phyloP scores from a whole-genome alignment of 2,113 vertebrate genomes.

The Daubentonia madagascariensis region DNA sequence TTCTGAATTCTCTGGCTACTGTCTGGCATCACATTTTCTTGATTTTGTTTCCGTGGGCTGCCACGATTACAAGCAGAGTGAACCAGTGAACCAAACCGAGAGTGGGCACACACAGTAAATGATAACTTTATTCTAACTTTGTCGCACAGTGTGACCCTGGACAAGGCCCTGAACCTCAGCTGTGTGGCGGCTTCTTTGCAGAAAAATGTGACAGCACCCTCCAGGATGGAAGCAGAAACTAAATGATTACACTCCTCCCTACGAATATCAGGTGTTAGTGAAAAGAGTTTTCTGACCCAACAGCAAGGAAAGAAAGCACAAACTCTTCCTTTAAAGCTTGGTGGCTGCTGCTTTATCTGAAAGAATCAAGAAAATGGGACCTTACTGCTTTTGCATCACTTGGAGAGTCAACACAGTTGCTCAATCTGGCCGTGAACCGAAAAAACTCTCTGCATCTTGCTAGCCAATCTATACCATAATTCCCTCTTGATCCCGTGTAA shows the following conservation, averaged over 20 bases:
- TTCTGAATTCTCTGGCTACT: slow-evolving; percentile 48
- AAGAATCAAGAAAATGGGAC: not conserved
- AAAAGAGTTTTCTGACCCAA: not conserved
- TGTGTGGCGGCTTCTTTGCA: not conserved
- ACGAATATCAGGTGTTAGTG: not conserved
- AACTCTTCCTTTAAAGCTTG: not conserved
- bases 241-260: not conserved
- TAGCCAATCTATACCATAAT: not conserved
- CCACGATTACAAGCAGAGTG: slow-evolving; percentile 37
- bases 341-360: not conserved
- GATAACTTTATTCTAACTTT: slow-evolving; percentile 6
- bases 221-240: not conserved
- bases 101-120: not conserved
- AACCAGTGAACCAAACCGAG: slow-evolving; percentile 50
- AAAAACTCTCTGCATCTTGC: not conserved
- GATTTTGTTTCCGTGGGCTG: slow-evolving; percentile 28
- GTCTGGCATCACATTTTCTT: not conserved
- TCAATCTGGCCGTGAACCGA: not conserved
- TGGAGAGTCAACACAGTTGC: not conserved
- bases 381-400: not conserved
- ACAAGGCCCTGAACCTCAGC: slow-evolving; percentile 33
- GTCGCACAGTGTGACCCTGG: slow-evolving; percentile 57
- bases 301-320: not conserved
- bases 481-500: not conserved
- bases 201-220: slow-evolving; percentile 19